phyloP scores from a whole-genome alignment of 1,140 invertebrate species.

The Berghia stephanieae region DNA sequence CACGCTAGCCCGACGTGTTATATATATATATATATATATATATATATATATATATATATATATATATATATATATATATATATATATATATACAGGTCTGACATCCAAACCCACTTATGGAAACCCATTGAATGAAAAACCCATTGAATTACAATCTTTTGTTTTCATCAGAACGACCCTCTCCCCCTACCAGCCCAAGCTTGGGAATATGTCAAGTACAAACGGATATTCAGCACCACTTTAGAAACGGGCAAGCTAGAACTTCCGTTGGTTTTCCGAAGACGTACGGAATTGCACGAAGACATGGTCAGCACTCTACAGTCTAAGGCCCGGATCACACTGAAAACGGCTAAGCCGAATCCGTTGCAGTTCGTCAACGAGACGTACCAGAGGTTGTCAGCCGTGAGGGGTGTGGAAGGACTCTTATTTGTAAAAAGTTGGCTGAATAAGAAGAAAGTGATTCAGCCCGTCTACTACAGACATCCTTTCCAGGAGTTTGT shows the following conservation, averaged over 20 bases:
- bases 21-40: too few relatives aligned
- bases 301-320: slow-evolving; percentile 22
- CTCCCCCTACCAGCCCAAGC: slow-evolving; percentile 4
- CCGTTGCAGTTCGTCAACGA: slow-evolving; percentile 14
- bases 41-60: too few relatives aligned
- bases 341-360: background rate
- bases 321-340: too few relatives aligned
- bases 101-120: too few relatives aligned
- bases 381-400: slow-evolving; percentile 19
- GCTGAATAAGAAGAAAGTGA: background rate
- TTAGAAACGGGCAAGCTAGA: slow-evolving; percentile 29
- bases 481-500: slow-evolving; percentile 4
- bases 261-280: slow-evolving; percentile 2
- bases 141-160: too few relatives aligned
- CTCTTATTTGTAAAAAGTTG: slow-evolving; percentile 21
- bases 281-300: slow-evolving; percentile 5
- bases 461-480: slow-evolving; percentile 23
- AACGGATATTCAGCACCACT: slow-evolving; percentile 19
- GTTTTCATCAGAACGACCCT: too few relatives aligned
- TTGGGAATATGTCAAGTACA: slow-evolving; percentile 25
- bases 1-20: too few relatives aligned
- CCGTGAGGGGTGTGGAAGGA: slow-evolving; percentile 12
- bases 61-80: too few relatives aligned
- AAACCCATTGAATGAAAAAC: too few relatives aligned
- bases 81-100: too few relatives aligned